Base-by-base conservation (phyloP, 2,113 vertebrate species). In the Pteronura brasiliensis region DNA sequence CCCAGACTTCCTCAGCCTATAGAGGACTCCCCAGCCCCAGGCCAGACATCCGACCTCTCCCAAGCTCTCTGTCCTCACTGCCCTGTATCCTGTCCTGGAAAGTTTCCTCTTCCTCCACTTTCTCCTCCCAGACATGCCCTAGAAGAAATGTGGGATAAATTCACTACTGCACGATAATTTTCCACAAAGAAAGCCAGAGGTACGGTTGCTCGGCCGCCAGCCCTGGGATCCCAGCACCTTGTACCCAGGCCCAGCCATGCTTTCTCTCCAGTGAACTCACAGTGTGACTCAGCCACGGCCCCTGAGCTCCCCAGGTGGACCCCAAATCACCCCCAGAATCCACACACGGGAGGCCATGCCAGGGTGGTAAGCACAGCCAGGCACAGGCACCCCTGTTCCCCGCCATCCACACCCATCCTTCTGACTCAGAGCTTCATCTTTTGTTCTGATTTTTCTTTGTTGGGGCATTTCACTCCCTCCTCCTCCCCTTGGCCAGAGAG, bases 141-240 rank as follows among this genome's bases (percentile, higher is more conserved):
- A 25, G 63, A 88, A 59, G 6, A 18, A 15, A 72, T 9, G 1
- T 8, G 52, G 34, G 39, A 21, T 57, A 15, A 4, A 6, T 61
- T 27, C 52, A 15, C 14, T 17, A 25, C 2, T 0, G 39, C 34
- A 88, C 23, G 17, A 34, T 18, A 49, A 61, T 9, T 15, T 4
- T 17, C 39, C 4, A 17, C 83, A 29, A 29, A 80, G 65, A 36
- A 27, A 44, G 10, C 47, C 39, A 17, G 36, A 36, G 11, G 15
- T 12, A 6, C 0, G 4, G 21, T 7, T 0, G 0, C 31, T 0
- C 1, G 23, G 47, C 61, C 44, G 29, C 3, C 11, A 0, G 2
- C 14, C 0, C 2, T 14, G 27, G 67, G 11, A 34, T 6, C 7
- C 44, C 0, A 11, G 69, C 36, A 6, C 71, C 65, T n/a, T 23